Evolutionary conservation across 30 jellyfish, hydroid and myxozoan species (phyloP).

Genomic region (Nemopilema nomurai): DNA sequence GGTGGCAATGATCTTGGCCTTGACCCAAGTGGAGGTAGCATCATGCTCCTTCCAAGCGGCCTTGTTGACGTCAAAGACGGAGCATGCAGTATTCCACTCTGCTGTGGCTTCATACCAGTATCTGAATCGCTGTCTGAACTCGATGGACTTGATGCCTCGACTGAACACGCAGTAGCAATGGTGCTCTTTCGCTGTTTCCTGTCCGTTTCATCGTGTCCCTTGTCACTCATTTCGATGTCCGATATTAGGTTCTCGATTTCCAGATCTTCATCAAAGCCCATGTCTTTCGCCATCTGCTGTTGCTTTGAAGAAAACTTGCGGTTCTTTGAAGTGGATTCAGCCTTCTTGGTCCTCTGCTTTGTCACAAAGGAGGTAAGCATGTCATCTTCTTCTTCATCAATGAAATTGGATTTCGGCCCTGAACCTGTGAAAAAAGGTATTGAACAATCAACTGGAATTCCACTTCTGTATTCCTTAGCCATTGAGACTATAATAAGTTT

Average conservation of each 20-base stretch:
- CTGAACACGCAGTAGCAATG: background rate
- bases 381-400: background rate
- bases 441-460: no score
- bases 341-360: background rate
- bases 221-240: background rate
- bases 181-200: no score
- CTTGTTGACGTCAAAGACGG: background rate
- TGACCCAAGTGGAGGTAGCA: background rate
- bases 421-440: background rate
- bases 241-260: background rate
- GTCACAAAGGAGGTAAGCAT: background rate
- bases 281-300: background rate
- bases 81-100: background rate
- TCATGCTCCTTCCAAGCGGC: background rate
- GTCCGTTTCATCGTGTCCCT: background rate
- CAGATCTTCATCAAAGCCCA: slow-evolving; percentile 3
- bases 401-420: background rate
- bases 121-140: background rate
- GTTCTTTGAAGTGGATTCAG: background rate
- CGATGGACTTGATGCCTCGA: background rate
- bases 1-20: background rate
- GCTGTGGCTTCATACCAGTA: background rate
- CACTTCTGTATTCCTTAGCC: background rate
- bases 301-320: background rate
- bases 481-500: no score